Evolutionary conservation across 2,113 vertebrate genomes (phyloP).

Genomic region (Micromys minutus): DNA sequence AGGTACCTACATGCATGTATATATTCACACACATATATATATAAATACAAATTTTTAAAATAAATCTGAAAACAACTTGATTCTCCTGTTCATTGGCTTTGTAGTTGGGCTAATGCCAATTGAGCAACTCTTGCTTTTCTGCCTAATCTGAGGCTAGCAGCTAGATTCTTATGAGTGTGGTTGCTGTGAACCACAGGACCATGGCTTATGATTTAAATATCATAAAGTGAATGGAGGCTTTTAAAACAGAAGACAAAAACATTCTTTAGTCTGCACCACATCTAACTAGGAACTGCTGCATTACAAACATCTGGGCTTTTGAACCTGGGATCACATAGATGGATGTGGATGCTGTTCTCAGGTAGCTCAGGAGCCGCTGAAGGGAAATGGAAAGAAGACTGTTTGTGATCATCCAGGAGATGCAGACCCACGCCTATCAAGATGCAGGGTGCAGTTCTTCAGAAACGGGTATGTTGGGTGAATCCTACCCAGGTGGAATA

Average conservation of each 20-base stretch:
- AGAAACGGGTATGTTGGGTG: neutral
- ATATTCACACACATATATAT: neutral
- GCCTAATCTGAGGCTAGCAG: neutral
- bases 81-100: neutral
- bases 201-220: neutral
- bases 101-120: neutral
- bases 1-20: neutral
- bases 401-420: neutral
- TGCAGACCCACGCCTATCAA: rapidly evolving
- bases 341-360: neutral
- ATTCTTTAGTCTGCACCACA: neutral
- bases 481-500: neutral
- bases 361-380: neutral
- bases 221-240: slow-evolving; percentile 30
- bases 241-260: slow-evolving; percentile 8
- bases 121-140: neutral
- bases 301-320: neutral
- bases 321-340: neutral
- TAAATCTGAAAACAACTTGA: neutral
- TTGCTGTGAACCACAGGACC: neutral
- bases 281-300: neutral
- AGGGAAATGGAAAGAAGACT: neutral
- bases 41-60: neutral
- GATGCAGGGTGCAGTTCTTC: neutral
- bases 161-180: neutral